phyloP scores from a whole-genome alignment of 2,113 vertebrate species.

The Chaetops frenatus region DNA sequence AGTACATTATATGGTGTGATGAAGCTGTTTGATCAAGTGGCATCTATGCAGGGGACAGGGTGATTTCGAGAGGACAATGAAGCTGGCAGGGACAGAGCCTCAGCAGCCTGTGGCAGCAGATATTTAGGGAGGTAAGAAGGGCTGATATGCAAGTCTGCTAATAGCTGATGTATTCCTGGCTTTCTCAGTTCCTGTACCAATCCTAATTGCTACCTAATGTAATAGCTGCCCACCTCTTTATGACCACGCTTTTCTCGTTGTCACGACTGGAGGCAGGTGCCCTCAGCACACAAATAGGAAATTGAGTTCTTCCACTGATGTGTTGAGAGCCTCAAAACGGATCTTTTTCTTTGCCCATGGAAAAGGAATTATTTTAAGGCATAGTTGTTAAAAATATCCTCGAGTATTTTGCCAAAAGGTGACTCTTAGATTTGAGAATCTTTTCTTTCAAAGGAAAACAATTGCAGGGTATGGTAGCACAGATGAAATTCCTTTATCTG shows the following conservation, averaged over 20 bases:
- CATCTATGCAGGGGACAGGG: not conserved
- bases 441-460: slow-evolving; percentile 14
- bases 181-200: not conserved
- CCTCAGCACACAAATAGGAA: not conserved
- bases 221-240: not conserved
- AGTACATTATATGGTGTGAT: not conserved
- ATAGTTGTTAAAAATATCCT: slow-evolving; percentile 42
- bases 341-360: slow-evolving; percentile 1
- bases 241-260: not conserved
- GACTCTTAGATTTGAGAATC: not conserved
- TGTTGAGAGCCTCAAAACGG: not conserved
- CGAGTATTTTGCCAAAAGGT: slow-evolving; percentile 36
- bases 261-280: not conserved
- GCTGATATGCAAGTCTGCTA: not conserved
- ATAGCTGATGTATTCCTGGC: not conserved
- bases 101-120: not conserved
- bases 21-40: not conserved
- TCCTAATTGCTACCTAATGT: not conserved
- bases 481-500: slow-evolving; percentile 28
- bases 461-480: not conserved
- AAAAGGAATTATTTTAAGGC: slow-evolving; percentile 51
- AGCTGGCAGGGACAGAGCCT: not conserved
- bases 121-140: not conserved
- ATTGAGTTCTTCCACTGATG: not conserved
- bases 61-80: not conserved